Evolutionary conservation across 2,113 vertebrate genomes (phyloP).

Genomic region (Melanerpes aurifrons): DNA sequence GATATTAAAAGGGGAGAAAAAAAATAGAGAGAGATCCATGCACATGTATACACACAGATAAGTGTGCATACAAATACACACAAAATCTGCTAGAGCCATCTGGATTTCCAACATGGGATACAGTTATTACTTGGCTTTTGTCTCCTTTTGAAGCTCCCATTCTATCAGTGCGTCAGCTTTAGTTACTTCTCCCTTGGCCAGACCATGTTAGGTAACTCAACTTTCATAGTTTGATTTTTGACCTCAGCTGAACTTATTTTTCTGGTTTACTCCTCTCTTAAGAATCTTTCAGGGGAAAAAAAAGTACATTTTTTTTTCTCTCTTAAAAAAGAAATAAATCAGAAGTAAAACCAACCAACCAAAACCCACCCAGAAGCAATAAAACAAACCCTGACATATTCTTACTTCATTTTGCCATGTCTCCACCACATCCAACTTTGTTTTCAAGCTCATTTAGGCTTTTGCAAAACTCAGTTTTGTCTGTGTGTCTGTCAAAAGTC

Average conservation of each 20-base stretch:
- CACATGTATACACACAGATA: not conserved
- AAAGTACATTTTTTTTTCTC: not conserved
- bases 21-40: not conserved
- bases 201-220: slow-evolving; percentile 18
- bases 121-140: slow-evolving; percentile 21
- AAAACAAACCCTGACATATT: not conserved
- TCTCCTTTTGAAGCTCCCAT: not conserved
- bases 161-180: not conserved
- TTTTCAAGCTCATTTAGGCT: not conserved
- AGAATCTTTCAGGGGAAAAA: not conserved
- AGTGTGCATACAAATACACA: slow-evolving; percentile 8
- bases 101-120: slow-evolving; percentile 27
- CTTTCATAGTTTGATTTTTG: not conserved
- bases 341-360: accelerated
- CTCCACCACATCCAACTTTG: not conserved
- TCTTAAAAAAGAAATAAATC: not conserved
- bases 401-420: not conserved
- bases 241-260: not conserved
- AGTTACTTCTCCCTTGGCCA: not conserved
- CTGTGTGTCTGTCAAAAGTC: not conserved
- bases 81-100: slow-evolving; percentile 42
- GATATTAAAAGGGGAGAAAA: not conserved
- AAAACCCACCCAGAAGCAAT: accelerated
- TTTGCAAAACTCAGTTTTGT: not conserved
- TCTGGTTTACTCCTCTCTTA: not conserved